A percentile compares a stretch with the other conserved stretches of the same genome.
Conservation (phyloP, 1,140 invertebrate species). For the Acromyrmex charruanus region DNA sequence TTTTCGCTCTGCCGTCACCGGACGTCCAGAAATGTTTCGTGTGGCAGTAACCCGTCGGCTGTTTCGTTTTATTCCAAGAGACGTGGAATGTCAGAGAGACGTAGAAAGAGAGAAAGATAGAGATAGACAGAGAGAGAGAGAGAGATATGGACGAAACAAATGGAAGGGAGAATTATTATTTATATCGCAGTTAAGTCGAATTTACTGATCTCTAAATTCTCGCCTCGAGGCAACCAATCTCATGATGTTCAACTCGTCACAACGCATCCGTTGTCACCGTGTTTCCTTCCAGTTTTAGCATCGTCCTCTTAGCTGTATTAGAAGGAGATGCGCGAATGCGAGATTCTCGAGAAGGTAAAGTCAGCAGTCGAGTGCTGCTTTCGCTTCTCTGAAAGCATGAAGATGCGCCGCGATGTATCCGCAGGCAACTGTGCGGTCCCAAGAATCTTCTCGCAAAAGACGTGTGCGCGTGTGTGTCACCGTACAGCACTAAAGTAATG, state of each 20-base stretch:
- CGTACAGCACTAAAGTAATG: background rate
- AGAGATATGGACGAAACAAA: background rate
- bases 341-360: constrained; percentile 42
- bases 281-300: background rate
- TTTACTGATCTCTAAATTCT: constrained; percentile 20
- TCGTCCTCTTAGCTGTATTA: background rate
- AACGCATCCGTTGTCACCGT: background rate
- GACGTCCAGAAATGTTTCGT: constrained; percentile 42
- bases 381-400: constrained; percentile 8
- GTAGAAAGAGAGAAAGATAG: background rate
- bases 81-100: constrained; percentile 11
- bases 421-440: background rate
- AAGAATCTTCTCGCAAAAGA: constrained; percentile 37
- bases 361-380: constrained; percentile 37
- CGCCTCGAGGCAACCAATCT: constrained; percentile 9
- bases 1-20: constrained; percentile 48
- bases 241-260: constrained; percentile 5
- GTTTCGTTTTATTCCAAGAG: constrained; percentile 57
- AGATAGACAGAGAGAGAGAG: too few relatives aligned
- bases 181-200: constrained; percentile 28
- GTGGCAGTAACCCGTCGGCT: constrained; percentile 39
- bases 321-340: constrained; percentile 12
- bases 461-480: background rate
- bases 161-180: constrained; percentile 10
- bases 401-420: constrained; percentile 25